Conservation (phyloP, 2,888 invertebrate genomes). For the Chaetogeoica ovagalla region DNA sequence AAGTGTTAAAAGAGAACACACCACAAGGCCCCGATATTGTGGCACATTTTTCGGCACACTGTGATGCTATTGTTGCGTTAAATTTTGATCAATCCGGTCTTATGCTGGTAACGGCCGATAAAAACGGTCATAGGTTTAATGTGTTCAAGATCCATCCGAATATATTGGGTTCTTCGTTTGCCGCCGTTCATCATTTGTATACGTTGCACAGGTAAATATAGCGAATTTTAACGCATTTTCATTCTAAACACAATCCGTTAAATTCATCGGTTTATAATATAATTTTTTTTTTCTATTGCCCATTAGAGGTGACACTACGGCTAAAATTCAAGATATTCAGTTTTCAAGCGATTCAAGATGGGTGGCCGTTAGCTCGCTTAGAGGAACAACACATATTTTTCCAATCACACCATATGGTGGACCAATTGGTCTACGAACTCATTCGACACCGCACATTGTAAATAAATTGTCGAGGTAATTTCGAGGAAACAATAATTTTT, state of each 20-base stretch:
- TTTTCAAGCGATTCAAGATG: slow-evolving; percentile 93
- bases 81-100: slow-evolving; percentile 89
- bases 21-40: slow-evolving; percentile 74
- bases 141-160: slow-evolving; percentile 93
- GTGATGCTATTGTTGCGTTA: slow-evolving; percentile 85
- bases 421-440: slow-evolving; percentile 85
- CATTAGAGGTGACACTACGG: slow-evolving; percentile 87
- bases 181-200: slow-evolving; percentile 92
- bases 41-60: slow-evolving; percentile 86
- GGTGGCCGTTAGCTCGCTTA: slow-evolving; percentile 92
- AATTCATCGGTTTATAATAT: neutral
- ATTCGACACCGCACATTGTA: slow-evolving; percentile 90
- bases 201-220: slow-evolving; percentile 69
- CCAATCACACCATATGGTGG: slow-evolving; percentile 97
- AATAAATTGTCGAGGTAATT: slow-evolving; percentile 75
- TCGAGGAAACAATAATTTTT: neutral
- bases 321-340: slow-evolving; percentile 77
- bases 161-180: slow-evolving; percentile 81
- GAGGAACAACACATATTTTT: slow-evolving; percentile 97
- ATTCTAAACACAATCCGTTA: too few species aligned
- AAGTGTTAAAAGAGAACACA: slow-evolving; percentile 65
- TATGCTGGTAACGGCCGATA: slow-evolving; percentile 86
- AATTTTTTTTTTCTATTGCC: neutral
- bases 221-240: neutral
- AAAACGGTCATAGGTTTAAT: slow-evolving; percentile 92